Conservation (phyloP, 2,797 vertebrate species). For the Sebastes hubbsi region DNA sequence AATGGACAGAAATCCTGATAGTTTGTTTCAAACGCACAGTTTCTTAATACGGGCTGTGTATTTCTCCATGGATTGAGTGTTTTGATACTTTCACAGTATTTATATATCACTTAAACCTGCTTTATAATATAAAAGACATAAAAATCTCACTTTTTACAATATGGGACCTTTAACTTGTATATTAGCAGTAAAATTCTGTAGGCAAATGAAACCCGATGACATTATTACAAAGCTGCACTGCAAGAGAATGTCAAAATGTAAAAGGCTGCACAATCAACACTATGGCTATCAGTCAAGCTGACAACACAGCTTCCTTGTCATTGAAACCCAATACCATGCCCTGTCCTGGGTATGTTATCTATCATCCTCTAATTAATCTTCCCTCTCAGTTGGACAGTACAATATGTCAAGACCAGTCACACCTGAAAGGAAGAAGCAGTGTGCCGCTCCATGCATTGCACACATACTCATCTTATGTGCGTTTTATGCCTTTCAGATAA, state of each 20-base stretch:
- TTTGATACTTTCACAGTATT: too few relatives aligned
- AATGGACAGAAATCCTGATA: too few relatives aligned
- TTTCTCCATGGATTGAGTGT: too few relatives aligned
- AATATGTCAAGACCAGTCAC: conserved; percentile 23
- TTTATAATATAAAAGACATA: too few relatives aligned
- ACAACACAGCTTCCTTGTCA: conserved; percentile 5
- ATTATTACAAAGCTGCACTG: not conserved
- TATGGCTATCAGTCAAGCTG: conserved; percentile 13
- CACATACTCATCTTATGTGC: not conserved
- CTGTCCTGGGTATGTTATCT: conserved; percentile 7
- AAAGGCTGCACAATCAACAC: conserved; percentile 7
- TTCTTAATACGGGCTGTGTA: too few relatives aligned
- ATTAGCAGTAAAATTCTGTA: not conserved
- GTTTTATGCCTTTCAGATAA: conserved; percentile 7
- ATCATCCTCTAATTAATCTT: conserved; percentile 31
- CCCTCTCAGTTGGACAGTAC: conserved; percentile 11
- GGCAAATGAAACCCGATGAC: not conserved
- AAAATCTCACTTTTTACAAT: too few relatives aligned
- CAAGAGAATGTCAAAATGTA: not conserved
- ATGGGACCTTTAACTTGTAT: not conserved
- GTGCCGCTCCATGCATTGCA: not conserved
- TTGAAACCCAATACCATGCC: conserved; percentile 16
- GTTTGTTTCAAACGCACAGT: too few relatives aligned
- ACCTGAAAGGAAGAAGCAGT: not conserved
- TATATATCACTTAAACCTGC: too few relatives aligned